These are phyloP conservation scores for Amblyteles armatorius DNA, from an alignment of 2,888 invertebrate species.

Conservation along the genomic window DNA sequence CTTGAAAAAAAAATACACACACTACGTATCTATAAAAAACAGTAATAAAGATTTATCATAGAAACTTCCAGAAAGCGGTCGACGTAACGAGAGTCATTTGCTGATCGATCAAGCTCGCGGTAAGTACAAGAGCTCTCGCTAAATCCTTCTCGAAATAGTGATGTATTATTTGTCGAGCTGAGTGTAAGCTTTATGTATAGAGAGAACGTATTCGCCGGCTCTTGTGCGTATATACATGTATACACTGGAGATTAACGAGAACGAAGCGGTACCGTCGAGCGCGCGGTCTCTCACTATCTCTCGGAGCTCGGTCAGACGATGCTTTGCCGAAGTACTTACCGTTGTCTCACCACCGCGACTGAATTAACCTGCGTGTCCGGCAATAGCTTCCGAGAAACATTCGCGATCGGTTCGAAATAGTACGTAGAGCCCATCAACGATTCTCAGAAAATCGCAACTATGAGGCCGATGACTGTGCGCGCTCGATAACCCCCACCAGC, in stretches of 20 bases:
- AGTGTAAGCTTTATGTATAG: constrained; percentile 6
- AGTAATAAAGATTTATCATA: background rate
- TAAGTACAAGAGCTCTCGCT: constrained; percentile 1
- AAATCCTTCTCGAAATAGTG: constrained; percentile 22
- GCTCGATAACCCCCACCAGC: background rate
- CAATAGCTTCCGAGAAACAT: constrained; percentile 67
- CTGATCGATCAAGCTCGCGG: constrained; percentile 8
- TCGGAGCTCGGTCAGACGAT: constrained; percentile 26
- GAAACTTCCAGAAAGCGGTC: background rate
- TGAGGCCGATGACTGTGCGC: constrained; percentile 64
- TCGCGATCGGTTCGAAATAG: constrained; percentile 72
- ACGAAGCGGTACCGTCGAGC: constrained; percentile 33
- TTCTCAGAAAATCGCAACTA: constrained; percentile 69
- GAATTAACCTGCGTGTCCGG: constrained; percentile 70
- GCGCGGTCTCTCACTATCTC: constrained; percentile 4
- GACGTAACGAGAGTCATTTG: background rate
- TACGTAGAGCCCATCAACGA: constrained; percentile 64
- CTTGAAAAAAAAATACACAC: background rate
- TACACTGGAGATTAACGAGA: constrained; percentile 39
- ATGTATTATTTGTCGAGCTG: constrained; percentile 40
- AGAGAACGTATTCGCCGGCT: constrained; percentile 5
- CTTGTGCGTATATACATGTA: constrained; percentile 10
- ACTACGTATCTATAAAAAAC: background rate
- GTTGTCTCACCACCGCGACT: constrained; percentile 67
- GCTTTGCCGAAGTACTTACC: constrained; percentile 65